Percentiles rank a stretch among this genome's conserved stretches.
These are phyloP conservation scores for Carcinoscorpius rotundicauda DNA, from an alignment of 1,140 invertebrate species.

Conservation along the genomic window DNA sequence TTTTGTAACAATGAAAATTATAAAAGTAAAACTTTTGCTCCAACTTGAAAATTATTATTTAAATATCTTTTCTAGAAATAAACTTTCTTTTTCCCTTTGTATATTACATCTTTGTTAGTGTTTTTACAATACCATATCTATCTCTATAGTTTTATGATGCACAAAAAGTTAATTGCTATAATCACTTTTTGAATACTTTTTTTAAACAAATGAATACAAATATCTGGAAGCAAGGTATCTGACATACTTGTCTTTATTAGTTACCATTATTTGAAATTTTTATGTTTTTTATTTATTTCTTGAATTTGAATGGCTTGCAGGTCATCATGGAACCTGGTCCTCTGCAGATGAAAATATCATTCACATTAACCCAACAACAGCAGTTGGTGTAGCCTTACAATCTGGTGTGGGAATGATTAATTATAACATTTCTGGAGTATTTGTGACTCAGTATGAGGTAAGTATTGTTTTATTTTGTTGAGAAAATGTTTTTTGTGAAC, in stretches of 20 bases:
- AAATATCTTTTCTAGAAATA: no score
- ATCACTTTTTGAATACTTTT: no score
- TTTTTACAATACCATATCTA: no score
- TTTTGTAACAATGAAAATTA: no score
- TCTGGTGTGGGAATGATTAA: constrained; percentile 27
- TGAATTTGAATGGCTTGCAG: constrained; percentile 8
- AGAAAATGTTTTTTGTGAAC: no score
- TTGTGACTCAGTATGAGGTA: constrained; percentile 30
- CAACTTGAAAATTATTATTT: no score
- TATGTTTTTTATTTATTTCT: neutral
- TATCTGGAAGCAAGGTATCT: neutral
- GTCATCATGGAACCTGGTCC: constrained; percentile 28
- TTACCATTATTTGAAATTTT: neutral
- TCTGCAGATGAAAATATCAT: constrained; percentile 21
- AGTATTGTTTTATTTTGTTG: neutral
- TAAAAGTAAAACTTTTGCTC: no score
- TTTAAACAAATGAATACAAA: neutral
- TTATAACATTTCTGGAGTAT: constrained; percentile 27
- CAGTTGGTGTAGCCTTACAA: constrained; percentile 25
- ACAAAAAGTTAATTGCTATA: no score
- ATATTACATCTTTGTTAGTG: no score
- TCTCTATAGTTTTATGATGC: no score
- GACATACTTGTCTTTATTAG: neutral
- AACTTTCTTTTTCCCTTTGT: no score
- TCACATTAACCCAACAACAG: constrained; percentile 24